Conservation (phyloP, 2,113 vertebrate genomes). For the Uria lomvia region DNA sequence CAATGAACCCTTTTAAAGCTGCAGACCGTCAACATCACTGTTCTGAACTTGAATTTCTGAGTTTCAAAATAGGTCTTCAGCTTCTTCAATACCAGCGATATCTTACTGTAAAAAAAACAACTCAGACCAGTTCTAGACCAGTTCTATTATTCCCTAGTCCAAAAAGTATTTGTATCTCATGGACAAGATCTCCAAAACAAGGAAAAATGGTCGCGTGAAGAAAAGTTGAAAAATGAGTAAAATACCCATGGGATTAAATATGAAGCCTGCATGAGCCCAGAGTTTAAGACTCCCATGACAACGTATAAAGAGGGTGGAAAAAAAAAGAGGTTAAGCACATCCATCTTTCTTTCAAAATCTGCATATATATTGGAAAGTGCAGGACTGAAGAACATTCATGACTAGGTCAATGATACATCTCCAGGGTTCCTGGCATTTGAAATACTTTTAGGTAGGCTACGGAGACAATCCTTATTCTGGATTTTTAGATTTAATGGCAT, state of each 20-base stretch:
- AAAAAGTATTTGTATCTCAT: not conserved
- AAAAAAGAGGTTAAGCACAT: not conserved
- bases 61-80: not conserved
- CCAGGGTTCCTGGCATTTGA: not conserved
- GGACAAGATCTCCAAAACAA: not conserved
- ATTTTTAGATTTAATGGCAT: not conserved
- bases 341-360: not conserved
- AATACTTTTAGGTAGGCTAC: not conserved
- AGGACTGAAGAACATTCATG: not conserved
- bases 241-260: not conserved
- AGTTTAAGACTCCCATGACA: not conserved
- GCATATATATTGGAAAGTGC: not conserved
- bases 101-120: not conserved
- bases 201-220: not conserved
- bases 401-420: not conserved
- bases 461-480: not conserved
- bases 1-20: not conserved
- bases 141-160: not conserved
- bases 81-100: not conserved
- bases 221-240: not conserved
- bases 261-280: not conserved
- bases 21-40: not conserved
- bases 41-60: not conserved
- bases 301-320: not conserved
- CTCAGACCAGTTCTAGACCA: not conserved